Evolutionary conservation across 2,113 vertebrate species (phyloP).

Genomic region (Sus scrofa): T2T-Sscrofa CM000822.6:23619501-23620000

Average conservation of each 20-base stretch:
- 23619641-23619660: background rate
- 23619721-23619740: background rate
- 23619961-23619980: too few species aligned
- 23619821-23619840: background rate
- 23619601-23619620: background rate
- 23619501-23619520: background rate
- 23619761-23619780: background rate
- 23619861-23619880: too few species aligned
- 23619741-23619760: background rate
- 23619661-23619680: background rate
- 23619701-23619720: background rate
- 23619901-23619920: too few species aligned
- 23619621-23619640: background rate
- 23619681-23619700: background rate
- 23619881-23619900: too few species aligned
- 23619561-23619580: background rate
- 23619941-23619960: too few species aligned
- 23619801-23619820: background rate
- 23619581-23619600: background rate
- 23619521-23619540: background rate
- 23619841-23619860: too few species aligned
- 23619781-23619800: background rate
- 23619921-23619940: too few species aligned
- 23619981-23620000: too few species aligned
- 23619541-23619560: background rate